phyloP scores from a whole-genome alignment of 92 coral and sea anemone genomes.

The Anthopleura xanthogrammica region DNA sequence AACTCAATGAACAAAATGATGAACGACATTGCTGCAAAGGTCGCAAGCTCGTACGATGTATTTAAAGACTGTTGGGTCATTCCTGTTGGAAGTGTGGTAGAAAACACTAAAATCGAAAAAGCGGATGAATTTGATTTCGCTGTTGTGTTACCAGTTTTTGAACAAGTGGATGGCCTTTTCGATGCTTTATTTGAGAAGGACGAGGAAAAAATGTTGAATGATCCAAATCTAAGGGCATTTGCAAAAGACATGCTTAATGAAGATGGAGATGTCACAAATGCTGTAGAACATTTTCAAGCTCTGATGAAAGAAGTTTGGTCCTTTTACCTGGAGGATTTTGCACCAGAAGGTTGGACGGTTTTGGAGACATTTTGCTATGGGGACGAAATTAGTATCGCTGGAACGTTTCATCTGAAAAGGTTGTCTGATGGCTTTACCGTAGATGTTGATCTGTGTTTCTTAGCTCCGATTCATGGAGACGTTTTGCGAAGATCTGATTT shows the following conservation, averaged over 20 bases:
- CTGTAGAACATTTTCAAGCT: slow-evolving; percentile 37
- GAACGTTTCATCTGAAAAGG: slow-evolving; percentile 38
- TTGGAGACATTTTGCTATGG: slow-evolving; percentile 39
- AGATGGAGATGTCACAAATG: slow-evolving; percentile 23
- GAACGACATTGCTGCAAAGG: slow-evolving; percentile 23
- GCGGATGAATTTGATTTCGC: slow-evolving; percentile 44
- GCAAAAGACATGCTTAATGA: slow-evolving; percentile 28
- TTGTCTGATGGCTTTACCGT: slow-evolving; percentile 33
- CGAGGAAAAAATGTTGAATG: slow-evolving; percentile 22
- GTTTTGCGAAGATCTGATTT: slow-evolving; percentile 14
- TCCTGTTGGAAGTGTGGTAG: slow-evolving; percentile 37
- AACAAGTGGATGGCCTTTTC: slow-evolving; percentile 32
- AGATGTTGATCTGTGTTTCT: slow-evolving; percentile 32
- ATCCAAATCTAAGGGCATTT: slow-evolving; percentile 25
- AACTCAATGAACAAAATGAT: slow-evolving; percentile 37
- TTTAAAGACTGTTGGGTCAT: slow-evolving; percentile 41
- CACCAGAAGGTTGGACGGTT: slow-evolving; percentile 41
- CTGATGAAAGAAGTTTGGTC: slow-evolving; percentile 34
- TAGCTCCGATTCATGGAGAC: slow-evolving; percentile 34
- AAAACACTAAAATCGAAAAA: slow-evolving; percentile 41
- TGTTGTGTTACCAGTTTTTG: slow-evolving; percentile 44
- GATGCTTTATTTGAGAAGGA: slow-evolving; percentile 40
- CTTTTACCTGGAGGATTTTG: slow-evolving; percentile 32
- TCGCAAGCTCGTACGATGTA: slow-evolving; percentile 28
- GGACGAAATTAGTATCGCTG: slow-evolving; percentile 34